Evolutionary conservation across 2,888 invertebrate species (phyloP).

Genomic region (Diadegma fenestrale): DNA sequence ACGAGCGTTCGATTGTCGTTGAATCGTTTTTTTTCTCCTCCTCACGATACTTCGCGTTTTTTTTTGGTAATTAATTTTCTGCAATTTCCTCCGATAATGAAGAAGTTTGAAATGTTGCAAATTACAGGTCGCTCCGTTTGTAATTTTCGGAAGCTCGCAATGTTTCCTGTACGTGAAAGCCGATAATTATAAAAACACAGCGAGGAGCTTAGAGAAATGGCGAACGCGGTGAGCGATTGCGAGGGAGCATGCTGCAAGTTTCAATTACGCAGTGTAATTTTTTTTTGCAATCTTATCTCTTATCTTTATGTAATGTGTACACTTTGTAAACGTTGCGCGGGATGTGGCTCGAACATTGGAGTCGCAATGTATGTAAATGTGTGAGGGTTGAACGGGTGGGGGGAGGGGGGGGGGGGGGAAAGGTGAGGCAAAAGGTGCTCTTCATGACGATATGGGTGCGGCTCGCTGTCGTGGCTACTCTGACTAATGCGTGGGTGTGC

Average conservation of each 20-base stretch:
- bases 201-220: not conserved
- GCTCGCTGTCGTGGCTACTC: conserved; percentile 78
- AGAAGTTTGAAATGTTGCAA: not conserved
- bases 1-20: not conserved
- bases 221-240: not conserved
- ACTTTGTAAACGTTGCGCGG: conserved; percentile 27
- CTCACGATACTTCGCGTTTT: not conserved
- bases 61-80: no score
- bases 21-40: not conserved
- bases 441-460: conserved; percentile 79
- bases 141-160: not conserved
- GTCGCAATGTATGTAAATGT: conserved; percentile 57
- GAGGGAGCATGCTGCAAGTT: conserved; percentile 15
- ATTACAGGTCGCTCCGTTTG: not conserved
- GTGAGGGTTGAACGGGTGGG: conserved; percentile 28
- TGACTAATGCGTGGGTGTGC: conserved; percentile 84
- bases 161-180: not conserved
- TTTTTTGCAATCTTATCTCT: conserved; percentile 35
- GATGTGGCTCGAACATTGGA: conserved; percentile 13
- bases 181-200: conserved; percentile 4
- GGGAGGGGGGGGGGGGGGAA: conserved; percentile 33
- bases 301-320: conserved; percentile 17
- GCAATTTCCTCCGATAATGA: not conserved
- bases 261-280: conserved; percentile 26
- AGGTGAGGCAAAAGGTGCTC: conserved; percentile 65